A percentile compares a stretch with the other conserved stretches of the same genome.
These are phyloP conservation scores for Myxocyprinus asiaticus DNA, from an alignment of 2,113 vertebrate genomes.

Conservation along the genomic window DNA sequence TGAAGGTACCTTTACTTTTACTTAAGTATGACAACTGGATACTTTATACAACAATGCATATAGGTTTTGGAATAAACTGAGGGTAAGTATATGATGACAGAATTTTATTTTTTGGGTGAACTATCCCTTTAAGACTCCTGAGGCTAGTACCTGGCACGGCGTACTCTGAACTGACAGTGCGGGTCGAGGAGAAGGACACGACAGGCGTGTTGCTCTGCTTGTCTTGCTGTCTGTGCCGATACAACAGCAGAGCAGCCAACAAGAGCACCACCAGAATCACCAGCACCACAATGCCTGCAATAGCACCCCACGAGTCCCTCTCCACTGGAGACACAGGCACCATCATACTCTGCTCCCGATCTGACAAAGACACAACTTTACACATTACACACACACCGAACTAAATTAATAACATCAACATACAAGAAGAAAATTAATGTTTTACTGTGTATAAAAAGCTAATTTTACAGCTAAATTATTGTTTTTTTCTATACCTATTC, in stretches of 20 bases:
- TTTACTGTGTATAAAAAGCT: too few relatives aligned
- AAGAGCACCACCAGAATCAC: conserved; percentile 79
- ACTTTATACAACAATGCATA: too few relatives aligned
- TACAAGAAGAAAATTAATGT: too few relatives aligned
- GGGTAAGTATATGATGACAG: too few relatives aligned
- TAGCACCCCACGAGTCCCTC: conserved; percentile 81
- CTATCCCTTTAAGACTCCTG: not conserved
- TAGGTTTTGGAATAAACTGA: too few relatives aligned
- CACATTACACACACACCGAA: not conserved
- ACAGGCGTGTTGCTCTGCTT: conserved; percentile 80
- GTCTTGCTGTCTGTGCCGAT: conserved; percentile 80
- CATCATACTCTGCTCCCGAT: conserved; percentile 71
- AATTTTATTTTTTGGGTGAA: too few relatives aligned
- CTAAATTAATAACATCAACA: not conserved
- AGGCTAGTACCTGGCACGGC: conserved; percentile 82
- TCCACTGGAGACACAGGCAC: conserved; percentile 76
- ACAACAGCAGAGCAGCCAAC: conserved; percentile 76
- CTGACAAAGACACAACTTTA: conserved; percentile 28
- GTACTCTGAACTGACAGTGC: conserved; percentile 82
- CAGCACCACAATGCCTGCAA: conserved; percentile 83
- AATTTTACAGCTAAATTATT: too few relatives aligned
- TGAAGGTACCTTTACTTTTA: too few relatives aligned
- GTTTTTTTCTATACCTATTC: too few relatives aligned
- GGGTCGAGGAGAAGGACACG: conserved; percentile 83
- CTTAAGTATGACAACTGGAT: too few relatives aligned